Percentiles rank a stretch among this genome's conserved stretches.
phyloP scores from a whole-genome alignment of 92 coral and sea anemone genomes.

The Phenganax subtilis region DNA sequence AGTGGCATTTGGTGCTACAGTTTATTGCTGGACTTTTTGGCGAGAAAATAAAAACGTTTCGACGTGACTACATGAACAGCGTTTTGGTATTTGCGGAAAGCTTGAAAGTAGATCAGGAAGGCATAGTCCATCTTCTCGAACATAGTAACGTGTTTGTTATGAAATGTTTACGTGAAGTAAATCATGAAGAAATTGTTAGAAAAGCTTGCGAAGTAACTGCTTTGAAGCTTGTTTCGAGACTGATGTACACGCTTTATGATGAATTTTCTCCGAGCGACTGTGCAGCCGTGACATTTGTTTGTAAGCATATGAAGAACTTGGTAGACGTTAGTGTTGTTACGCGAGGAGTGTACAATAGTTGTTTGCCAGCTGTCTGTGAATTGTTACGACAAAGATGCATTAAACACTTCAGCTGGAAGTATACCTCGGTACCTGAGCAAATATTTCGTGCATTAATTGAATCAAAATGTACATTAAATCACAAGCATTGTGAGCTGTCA shows the following conservation, averaged over 20 bases:
- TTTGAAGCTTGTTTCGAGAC: background rate
- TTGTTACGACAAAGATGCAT: too few species aligned
- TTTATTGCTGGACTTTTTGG: too few species aligned
- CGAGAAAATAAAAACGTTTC: too few species aligned
- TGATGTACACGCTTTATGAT: too few species aligned
- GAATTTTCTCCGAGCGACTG: background rate
- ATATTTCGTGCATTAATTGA: background rate
- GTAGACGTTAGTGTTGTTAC: background rate
- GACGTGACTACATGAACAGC: too few species aligned
- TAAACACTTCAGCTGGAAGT: too few species aligned
- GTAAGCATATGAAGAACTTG: background rate
- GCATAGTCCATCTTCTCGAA: background rate
- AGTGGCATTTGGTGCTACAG: too few species aligned
- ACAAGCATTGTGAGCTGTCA: background rate
- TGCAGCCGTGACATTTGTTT: background rate
- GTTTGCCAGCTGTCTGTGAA: background rate
- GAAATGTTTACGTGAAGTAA: conserved; percentile 9
- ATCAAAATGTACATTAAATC: background rate
- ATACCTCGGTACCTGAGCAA: background rate
- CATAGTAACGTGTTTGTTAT: background rate
- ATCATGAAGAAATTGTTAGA: conserved; percentile 12
- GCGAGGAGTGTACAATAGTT: background rate
- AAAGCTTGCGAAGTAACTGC: too few species aligned
- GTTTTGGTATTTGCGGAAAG: too few species aligned
- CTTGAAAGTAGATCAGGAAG: background rate